Evolutionary conservation across 2,888 invertebrate genomes (phyloP), one percentile per base, ranked within the genome.

Genomic region (Cotesia congregata): DNA sequence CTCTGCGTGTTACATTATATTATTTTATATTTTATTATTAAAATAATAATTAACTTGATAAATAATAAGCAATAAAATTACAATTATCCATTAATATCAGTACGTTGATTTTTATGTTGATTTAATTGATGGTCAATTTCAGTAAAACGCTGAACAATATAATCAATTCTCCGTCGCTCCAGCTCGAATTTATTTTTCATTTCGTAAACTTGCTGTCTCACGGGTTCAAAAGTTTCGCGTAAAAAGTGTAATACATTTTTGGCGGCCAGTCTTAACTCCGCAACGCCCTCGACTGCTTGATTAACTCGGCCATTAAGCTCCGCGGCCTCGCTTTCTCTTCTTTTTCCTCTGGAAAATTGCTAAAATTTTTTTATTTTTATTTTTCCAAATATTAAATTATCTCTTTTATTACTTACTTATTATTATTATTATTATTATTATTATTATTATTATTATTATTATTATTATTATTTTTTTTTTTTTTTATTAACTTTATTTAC

Each of bases 171-270:
- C 64, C 86, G 85, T 0, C 84, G 83, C 77, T 88, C 89, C 41
- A 84, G 77, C 69, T 89, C 89, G 30, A 87, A 87, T 78, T 88
- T 88, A 65, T 81, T 88, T 59, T 84, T 82, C 84, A 89, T 84
- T 20, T 87, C 86, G 73, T 86, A 85, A 41, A 89, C 81, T 79
- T 86, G 85, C 74, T 84, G 85, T 68, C 88, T 86, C 64, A 69
- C 67, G n/a, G 74, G 71, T 40, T 65, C 67, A 60, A 72, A 72
- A 39, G 70, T 59, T 61, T 73, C 73, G 2, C 40, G 41, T 12
- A 76, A 73, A 77, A 77, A 77, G 15, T 77, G 74, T 78, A 89
- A 88, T 80, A 88, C 85, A 76, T 87, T 87, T 77, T 87, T 87
- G 50, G 88, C 82, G 30, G 86, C 83, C 80, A 84, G 81, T 80